Base-by-base conservation (phyloP, 2,888 invertebrate genomes). In the Ptilodon capucinus region DNA sequence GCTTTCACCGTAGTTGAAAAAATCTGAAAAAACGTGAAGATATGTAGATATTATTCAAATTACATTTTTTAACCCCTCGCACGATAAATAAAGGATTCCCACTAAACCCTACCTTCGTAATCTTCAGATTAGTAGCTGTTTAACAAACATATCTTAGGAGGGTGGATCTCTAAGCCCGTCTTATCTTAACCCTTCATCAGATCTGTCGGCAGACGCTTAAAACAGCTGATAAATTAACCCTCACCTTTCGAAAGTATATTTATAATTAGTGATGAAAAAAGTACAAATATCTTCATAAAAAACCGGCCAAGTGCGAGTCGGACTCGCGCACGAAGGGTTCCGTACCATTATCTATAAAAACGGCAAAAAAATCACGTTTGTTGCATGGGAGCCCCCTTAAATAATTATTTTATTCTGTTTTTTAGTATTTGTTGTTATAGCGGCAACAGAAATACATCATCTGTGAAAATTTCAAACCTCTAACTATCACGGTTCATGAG, bases 161-260 rank as follows among this genome's bases (percentile, higher is more conserved):
- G 46, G 39, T 5, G 35, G 17, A 5, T 38, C 41, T 36, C 46
- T 54, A 44, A 54, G 30, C 52, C 52, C 38, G 41, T 11, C 53
- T 64, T 55, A 59, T 60, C 60, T 55, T 46, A 64, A 59, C 64
- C 60, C 60, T 64, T 59, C 61, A 36, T 38, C 39, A 40, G 23
- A 40, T 38, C 38, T 49, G 44, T 14, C 42, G 53, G 49, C 48
- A n/a, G 3, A 16, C 28, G 38, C 38, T 38, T 38, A 38, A 38
- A 38, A 38, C 18, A 19, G 38, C 38, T 38, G 38, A 38, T 38
- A 38, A 13, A 38, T 38, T 38, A 38, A 38, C 38, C 17, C 19
- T 11, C 18, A 38, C n/a, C 19, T 38, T 38, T 18, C 17, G n/a
- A n/a, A n/a, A 28, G 28, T n/a, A 2, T n/a, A 28, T 28, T 28